Evolutionary conservation across 2,113 vertebrate genomes (phyloP).

Genomic region (Euleptes europaea): DNA sequence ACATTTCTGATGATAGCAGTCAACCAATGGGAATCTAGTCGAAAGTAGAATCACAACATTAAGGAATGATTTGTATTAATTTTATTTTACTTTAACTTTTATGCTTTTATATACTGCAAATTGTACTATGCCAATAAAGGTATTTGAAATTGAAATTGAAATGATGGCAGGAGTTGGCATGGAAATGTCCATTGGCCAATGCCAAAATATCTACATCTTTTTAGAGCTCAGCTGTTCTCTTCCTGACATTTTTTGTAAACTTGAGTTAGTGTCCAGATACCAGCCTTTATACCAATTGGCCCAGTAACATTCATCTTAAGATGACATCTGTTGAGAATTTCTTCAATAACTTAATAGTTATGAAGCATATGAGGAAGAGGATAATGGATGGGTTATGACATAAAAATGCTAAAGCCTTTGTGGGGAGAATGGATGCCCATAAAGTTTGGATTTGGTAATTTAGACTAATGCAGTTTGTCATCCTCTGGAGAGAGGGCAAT

Average conservation of each 20-base stretch:
- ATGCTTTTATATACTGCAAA: too few relatives aligned
- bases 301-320: slow-evolving; percentile 86
- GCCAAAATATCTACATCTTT: slow-evolving; percentile 78
- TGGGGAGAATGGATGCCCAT: slow-evolving; percentile 75
- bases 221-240: slow-evolving; percentile 80
- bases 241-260: slow-evolving; percentile 77
- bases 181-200: slow-evolving; percentile 66
- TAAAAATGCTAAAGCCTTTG: slow-evolving; percentile 85
- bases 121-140: too few relatives aligned
- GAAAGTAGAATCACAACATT: too few relatives aligned
- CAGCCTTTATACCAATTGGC: slow-evolving; percentile 80
- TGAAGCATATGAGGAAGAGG: slow-evolving; percentile 74
- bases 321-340: slow-evolving; percentile 90
- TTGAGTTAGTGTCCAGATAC: slow-evolving; percentile 82
- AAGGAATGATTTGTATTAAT: too few relatives aligned
- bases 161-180: slow-evolving; percentile 67
- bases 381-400: slow-evolving; percentile 82
- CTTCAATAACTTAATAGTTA: slow-evolving; percentile 84
- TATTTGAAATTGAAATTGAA: too few relatives aligned
- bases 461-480: slow-evolving; percentile 83
- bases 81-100: too few relatives aligned
- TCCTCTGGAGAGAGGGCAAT: slow-evolving; percentile 82
- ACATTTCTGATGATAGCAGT: too few relatives aligned
- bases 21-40: too few relatives aligned
- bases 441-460: slow-evolving; percentile 85